Evolutionary conservation across 92 coral and sea anemone species (phyloP), one percentile per base, ranked within the genome.

Genomic region (Actinernus sp.): DNA sequence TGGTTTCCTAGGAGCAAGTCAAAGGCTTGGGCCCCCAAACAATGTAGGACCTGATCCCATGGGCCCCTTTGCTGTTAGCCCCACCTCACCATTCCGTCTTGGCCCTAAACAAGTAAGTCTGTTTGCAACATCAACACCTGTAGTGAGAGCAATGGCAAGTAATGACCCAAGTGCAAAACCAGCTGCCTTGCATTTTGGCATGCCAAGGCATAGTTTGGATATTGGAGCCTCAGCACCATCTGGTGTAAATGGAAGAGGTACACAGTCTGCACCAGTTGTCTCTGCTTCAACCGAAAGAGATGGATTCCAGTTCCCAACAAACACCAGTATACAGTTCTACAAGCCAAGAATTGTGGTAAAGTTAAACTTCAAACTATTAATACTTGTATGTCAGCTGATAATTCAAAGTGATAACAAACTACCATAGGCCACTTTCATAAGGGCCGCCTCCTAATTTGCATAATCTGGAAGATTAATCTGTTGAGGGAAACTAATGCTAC

Each of bases 211-310:
- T 13, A 52, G 74, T 45, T 5, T 60, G 10, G 52, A 45, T 17
- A 18, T 17, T 4, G 21, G 17, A 6, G 19, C 17, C 10, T 45
- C 52, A 9, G 19, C 52, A 45, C 21, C 52, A 4, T 4, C 52
- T 9, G 10, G 10, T 9, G 21, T 18, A 14, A 17, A 30, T 17
- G 21, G 22, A 26, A 41, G 70, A 37, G 70, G 39, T 21, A 37
- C 80, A 5, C 81, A 44, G 10, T 88, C 94, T 29, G 94, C 94
- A 14, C 94, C 94, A 10, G 78, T 67, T 3, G 40, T 51, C 24
- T 61, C 71, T 12, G 65, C 63, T 14, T 28, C 26, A 10, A 26
- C 34, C 2, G 64, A 38, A 4, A 24, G 28, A 26, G 76, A 73
- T 25, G 59, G 36, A 21, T 77, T 88, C 29, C 51, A 31, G 45